Percentiles rank a stretch among this genome's conserved stretches.
Evolutionary conservation across 2,113 vertebrate species (phyloP).

Genomic region (Helogale parvula): DNA sequence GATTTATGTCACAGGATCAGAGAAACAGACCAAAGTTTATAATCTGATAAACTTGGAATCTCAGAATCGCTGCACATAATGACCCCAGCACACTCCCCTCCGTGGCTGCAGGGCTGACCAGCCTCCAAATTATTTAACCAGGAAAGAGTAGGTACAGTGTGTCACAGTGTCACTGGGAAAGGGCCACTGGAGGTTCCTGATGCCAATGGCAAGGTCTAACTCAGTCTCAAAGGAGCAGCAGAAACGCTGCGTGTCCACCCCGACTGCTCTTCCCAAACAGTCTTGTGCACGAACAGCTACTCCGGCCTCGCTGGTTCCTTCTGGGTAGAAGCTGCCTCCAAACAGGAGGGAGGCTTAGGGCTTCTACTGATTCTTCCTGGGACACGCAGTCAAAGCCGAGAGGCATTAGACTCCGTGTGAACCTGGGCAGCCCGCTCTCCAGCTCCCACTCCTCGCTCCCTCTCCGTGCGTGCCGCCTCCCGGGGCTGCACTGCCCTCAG

Average conservation of each 20-base stretch:
- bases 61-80: not conserved
- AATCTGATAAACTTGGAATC: not conserved
- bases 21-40: not conserved
- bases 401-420: not conserved
- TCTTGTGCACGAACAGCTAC: not conserved
- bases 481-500: rapidly evolving
- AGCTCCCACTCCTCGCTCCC: not conserved
- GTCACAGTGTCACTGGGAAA: not conserved
- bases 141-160: not conserved
- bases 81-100: rapidly evolving
- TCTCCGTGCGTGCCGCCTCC: rapidly evolving
- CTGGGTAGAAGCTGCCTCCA: not conserved
- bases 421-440: not conserved
- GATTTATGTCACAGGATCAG: not conserved
- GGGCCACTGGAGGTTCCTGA: not conserved
- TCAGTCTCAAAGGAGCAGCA: not conserved
- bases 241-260: not conserved
- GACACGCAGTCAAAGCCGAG: conserved; percentile 19
- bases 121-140: not conserved
- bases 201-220: not conserved
- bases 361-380: conserved; percentile 34
- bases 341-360: not conserved
- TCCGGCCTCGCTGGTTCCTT: not conserved
- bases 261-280: rapidly evolving
- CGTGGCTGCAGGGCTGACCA: not conserved